phyloP scores from a whole-genome alignment of 2,888 invertebrate genomes.

The Andrena minutula region DNA sequence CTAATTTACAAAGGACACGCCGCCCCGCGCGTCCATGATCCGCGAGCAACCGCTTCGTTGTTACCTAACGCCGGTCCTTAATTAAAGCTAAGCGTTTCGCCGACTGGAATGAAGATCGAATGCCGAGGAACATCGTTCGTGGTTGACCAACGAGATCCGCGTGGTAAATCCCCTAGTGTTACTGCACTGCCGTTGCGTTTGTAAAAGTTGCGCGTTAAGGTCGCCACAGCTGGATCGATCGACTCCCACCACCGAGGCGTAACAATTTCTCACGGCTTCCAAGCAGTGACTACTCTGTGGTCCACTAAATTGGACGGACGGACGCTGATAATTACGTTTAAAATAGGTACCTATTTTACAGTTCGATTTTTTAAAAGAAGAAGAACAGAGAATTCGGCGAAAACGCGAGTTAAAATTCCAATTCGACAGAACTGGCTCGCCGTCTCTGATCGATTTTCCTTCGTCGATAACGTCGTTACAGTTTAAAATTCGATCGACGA shows the following conservation, averaged over 20 bases:
- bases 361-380: background rate
- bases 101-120: conserved; percentile 20
- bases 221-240: conserved; percentile 39
- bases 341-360: background rate
- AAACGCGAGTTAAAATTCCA: background rate
- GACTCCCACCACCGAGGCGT: conserved; percentile 42
- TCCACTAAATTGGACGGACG: conserved; percentile 64
- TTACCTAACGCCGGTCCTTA: conserved; percentile 41
- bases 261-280: conserved; percentile 7
- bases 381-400: background rate
- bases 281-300: conserved; percentile 26
- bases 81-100: conserved; percentile 46
- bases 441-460: background rate
- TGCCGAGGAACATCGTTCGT: conserved; percentile 37
- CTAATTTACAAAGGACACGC: conserved; percentile 37
- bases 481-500: conserved; percentile 22
- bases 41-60: conserved; percentile 45
- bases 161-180: conserved; percentile 36
- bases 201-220: background rate
- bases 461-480: conserved; percentile 15
- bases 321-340: conserved; percentile 39
- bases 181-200: conserved; percentile 59
- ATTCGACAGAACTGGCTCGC: background rate
- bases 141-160: conserved; percentile 25
- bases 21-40: conserved; percentile 6